Conservation (phyloP, 2,888 invertebrate genomes). For the Digitonthophagus gazella region DNA sequence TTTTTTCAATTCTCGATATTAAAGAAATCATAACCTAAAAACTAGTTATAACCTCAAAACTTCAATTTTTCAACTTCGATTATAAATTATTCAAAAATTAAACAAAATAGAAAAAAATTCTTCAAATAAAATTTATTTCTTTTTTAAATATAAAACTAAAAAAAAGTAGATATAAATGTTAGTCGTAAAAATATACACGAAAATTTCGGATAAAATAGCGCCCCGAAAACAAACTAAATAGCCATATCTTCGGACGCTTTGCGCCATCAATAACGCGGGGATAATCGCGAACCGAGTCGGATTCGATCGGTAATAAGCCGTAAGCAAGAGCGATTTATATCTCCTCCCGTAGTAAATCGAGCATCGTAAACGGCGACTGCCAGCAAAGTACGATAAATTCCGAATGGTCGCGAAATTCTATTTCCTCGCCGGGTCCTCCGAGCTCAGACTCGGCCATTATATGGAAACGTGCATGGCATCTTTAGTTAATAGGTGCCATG, state of each 20-base stretch:
- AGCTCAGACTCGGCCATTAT: constrained; percentile 18
- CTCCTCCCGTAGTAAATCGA: background rate
- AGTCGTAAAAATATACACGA: background rate
- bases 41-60: too few species aligned
- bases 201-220: background rate
- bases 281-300: background rate
- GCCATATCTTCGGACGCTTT: background rate
- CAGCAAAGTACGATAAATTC: background rate
- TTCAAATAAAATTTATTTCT: too few species aligned
- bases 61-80: too few species aligned
- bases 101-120: too few species aligned
- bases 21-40: too few species aligned
- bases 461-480: constrained; percentile 25
- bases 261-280: background rate
- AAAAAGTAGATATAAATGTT: background rate
- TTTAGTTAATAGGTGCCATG: background rate
- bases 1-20: too few species aligned
- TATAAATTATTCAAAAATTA: too few species aligned
- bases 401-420: background rate
- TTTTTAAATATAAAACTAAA: background rate
- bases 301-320: background rate
- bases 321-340: background rate
- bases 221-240: too few species aligned
- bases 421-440: background rate
- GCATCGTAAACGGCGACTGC: background rate